phyloP scores from a whole-genome alignment of 2,113 vertebrate genomes.

The Stercorarius parasiticus region DNA sequence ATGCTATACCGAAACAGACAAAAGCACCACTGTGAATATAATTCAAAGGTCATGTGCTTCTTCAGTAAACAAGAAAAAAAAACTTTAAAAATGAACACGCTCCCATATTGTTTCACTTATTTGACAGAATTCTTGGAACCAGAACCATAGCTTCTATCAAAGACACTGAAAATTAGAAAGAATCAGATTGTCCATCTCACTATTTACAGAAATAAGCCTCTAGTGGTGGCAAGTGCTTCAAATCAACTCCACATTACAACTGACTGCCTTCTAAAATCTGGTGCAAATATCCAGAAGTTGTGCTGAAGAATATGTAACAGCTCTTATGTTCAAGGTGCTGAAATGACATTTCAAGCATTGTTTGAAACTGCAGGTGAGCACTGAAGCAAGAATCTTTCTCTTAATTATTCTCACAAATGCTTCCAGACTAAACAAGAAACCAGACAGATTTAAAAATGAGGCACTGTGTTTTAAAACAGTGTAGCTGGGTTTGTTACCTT shows the following conservation, averaged over 20 bases:
- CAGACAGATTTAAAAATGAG: not conserved
- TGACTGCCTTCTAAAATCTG: not conserved
- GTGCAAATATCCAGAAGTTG: not conserved
- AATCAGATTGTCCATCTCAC: not conserved
- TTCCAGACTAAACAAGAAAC: not conserved
- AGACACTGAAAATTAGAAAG: not conserved
- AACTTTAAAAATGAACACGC: not conserved
- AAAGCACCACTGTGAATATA: conserved; percentile 5
- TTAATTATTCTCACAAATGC: not conserved
- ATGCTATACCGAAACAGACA: conserved; percentile 49
- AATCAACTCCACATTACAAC: not conserved
- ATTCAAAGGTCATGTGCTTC: conserved; percentile 9
- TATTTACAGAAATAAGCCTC: not conserved
- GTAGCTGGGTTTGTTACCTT: not conserved
- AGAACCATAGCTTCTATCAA: not conserved
- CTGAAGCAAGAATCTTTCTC: not conserved
- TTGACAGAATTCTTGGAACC: conserved; percentile 31
- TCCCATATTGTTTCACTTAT: conserved; percentile 29
- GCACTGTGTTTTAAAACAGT: not conserved
- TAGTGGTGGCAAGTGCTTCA: not conserved
- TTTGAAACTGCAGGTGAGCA: not conserved
- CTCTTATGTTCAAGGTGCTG: not conserved
- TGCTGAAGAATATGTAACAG: not conserved
- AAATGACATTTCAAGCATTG: not conserved
- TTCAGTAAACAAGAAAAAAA: conserved; percentile 10